Percentiles rank a stretch among this genome's conserved stretches.
Conservation (phyloP, 2,888 invertebrate genomes). For the Schizaphis graminum region DNA sequence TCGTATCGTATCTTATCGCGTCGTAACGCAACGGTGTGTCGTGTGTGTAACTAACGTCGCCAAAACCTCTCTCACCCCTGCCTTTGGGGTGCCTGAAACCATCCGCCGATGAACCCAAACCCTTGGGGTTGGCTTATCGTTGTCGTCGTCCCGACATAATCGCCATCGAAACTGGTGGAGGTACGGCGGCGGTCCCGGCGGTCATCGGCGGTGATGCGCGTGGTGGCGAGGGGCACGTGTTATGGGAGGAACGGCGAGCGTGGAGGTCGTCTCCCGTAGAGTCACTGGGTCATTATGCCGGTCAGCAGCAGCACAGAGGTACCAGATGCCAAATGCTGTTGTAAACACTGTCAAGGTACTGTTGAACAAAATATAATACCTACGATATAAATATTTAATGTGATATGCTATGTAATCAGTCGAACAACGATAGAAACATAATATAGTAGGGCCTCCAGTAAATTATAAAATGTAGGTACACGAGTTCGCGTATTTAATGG, state of each 20-base stretch:
- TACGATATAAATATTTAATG: not conserved
- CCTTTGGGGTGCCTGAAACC: not conserved
- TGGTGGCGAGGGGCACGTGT: conserved; percentile 51
- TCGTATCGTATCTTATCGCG: not conserved
- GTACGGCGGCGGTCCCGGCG: conserved; percentile 15
- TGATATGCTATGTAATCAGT: not conserved
- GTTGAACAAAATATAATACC: conserved; percentile 14
- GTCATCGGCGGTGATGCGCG: conserved; percentile 45
- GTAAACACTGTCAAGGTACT: conserved; percentile 65
- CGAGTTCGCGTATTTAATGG: no score
- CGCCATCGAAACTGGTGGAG: conserved; percentile 18
- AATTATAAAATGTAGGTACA: not conserved
- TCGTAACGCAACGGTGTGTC: not conserved
- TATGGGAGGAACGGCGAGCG: conserved; percentile 64
- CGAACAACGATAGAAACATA: not conserved
- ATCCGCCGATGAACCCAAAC: not conserved
- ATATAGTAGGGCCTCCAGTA: not conserved
- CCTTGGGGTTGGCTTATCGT: not conserved
- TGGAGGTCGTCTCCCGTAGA: conserved; percentile 65
- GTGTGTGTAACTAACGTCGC: not conserved
- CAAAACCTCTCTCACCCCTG: not conserved
- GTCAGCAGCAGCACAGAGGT: conserved; percentile 66
- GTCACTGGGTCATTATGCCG: conserved; percentile 65
- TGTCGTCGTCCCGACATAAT: not conserved
- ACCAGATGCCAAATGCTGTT: conserved; percentile 66